Evolutionary conservation across 2,888 invertebrate species (phyloP).

Genomic region (Myopa testacea): DNA sequence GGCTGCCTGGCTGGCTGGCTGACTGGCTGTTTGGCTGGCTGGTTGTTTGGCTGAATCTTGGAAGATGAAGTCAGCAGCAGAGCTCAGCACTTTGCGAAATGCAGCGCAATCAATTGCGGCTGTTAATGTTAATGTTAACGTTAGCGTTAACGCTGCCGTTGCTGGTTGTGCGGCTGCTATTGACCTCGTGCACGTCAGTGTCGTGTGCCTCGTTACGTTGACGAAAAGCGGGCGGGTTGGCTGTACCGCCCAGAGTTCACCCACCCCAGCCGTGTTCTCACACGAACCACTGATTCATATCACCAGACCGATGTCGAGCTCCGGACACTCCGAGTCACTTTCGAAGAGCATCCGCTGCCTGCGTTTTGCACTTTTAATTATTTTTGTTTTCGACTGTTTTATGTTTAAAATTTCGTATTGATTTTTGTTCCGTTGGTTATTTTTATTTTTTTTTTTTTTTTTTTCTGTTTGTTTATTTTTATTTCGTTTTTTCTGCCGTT

Average conservation of each 20-base stretch:
- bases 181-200: conserved; percentile 43
- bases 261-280: conserved; percentile 30
- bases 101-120: not conserved
- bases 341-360: not conserved
- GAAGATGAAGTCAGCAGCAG: conserved; percentile 26
- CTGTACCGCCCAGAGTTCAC: conserved; percentile 28
- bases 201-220: conserved; percentile 37
- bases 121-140: conserved; percentile 20
- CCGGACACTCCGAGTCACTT: not conserved
- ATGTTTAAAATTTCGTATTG: not conserved
- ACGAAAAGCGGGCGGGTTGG: conserved; percentile 30
- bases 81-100: not conserved
- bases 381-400: not conserved
- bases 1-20: not conserved
- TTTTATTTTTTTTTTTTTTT: not conserved
- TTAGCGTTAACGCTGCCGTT: conserved; percentile 33
- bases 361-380: not conserved
- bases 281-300: conserved; percentile 27
- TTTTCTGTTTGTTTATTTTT: conserved; percentile 3
- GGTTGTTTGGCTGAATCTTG: conserved; percentile 12
- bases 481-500: not conserved
- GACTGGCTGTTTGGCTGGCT: not conserved
- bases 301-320: not conserved
- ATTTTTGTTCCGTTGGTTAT: not conserved
- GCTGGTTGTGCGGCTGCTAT: conserved; percentile 38